A percentile compares a stretch with the other conserved stretches of the same genome.
Conservation (phyloP, 2,888 invertebrate species). For the Ramazzottius varieornatus region DNA sequence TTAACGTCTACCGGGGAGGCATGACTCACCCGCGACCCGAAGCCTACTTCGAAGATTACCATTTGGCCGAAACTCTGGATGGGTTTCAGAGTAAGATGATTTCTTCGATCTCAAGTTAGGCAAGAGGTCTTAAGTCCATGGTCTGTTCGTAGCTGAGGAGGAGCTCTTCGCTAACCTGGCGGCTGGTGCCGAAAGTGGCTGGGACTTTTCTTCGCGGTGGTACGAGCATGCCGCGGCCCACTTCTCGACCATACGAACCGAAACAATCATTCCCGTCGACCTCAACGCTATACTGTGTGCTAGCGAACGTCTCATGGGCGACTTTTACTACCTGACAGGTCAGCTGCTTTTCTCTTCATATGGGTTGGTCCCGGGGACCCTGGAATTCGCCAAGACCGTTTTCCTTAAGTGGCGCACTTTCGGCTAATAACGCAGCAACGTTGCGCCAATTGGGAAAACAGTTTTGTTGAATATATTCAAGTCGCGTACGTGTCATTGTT, state of each 20-base stretch:
- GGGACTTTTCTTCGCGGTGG: slow-evolving; percentile 58
- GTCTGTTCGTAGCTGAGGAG: too few relatives aligned
- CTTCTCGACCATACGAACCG: slow-evolving; percentile 27
- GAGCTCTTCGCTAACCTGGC: slow-evolving; percentile 52
- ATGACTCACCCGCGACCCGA: slow-evolving; percentile 44
- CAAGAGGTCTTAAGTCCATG: too few relatives aligned
- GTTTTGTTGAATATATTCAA: too few relatives aligned
- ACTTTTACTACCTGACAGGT: slow-evolving; percentile 29
- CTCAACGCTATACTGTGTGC: slow-evolving; percentile 47
- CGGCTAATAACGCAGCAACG: too few relatives aligned
- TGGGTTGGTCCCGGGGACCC: too few relatives aligned
- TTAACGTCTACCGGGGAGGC: slow-evolving; percentile 38
- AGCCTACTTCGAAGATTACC: slow-evolving; percentile 34
- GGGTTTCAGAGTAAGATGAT: too few relatives aligned
- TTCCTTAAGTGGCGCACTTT: too few relatives aligned
- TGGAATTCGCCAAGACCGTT: too few relatives aligned
- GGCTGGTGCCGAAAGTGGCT: slow-evolving; percentile 73
- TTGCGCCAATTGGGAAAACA: too few relatives aligned
- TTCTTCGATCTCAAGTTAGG: too few relatives aligned
- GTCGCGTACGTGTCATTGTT: too few relatives aligned
- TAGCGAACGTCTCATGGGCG: slow-evolving; percentile 35
- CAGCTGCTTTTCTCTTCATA: too few relatives aligned
- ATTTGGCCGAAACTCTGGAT: neutral
- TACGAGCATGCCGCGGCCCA: neutral
- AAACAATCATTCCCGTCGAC: slow-evolving; percentile 49